These are phyloP conservation scores for Melanostigma gelatinosum DNA, from an alignment of 2,113 vertebrate species.

Conservation along the genomic window DNA sequence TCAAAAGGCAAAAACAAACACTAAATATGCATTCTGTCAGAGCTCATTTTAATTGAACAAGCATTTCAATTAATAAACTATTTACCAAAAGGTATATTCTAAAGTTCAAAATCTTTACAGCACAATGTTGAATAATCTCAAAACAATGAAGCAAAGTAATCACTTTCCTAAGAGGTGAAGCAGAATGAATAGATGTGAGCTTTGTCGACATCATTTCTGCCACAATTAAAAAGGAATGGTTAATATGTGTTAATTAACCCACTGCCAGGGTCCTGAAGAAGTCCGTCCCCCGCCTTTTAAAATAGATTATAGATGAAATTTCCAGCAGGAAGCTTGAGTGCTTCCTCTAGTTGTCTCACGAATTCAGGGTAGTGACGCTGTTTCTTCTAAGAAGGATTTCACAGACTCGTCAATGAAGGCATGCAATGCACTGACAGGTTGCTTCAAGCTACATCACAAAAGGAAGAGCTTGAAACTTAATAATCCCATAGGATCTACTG, in stretches of 20 bases:
- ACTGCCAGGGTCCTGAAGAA: background rate
- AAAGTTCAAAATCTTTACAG: background rate
- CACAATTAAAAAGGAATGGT: background rate
- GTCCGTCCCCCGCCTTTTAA: background rate
- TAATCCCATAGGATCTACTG: background rate
- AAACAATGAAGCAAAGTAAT: background rate
- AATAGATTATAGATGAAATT: background rate
- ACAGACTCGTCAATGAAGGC: slow-evolving; percentile 28
- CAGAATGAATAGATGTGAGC: background rate
- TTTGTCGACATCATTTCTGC: background rate
- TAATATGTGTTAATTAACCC: background rate
- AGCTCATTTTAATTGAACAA: background rate
- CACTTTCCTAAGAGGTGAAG: background rate
- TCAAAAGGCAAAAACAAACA: background rate
- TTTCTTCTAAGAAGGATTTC: slow-evolving; percentile 48
- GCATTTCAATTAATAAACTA: background rate
- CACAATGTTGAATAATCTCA: background rate
- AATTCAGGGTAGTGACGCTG: slow-evolving; percentile 1
- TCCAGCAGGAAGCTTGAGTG: background rate
- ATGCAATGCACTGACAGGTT: slow-evolving; percentile 23
- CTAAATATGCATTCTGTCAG: too few species aligned
- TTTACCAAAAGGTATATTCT: background rate
- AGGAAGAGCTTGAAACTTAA: background rate
- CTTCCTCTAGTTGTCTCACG: slow-evolving; percentile 19
- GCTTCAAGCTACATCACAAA: slow-evolving; percentile 7